A percentile compares a stretch with the other conserved stretches of the same genome.
Evolutionary conservation across 2,797 vertebrate species (phyloP).

Genomic region (Tiaroga cobitis): DNA sequence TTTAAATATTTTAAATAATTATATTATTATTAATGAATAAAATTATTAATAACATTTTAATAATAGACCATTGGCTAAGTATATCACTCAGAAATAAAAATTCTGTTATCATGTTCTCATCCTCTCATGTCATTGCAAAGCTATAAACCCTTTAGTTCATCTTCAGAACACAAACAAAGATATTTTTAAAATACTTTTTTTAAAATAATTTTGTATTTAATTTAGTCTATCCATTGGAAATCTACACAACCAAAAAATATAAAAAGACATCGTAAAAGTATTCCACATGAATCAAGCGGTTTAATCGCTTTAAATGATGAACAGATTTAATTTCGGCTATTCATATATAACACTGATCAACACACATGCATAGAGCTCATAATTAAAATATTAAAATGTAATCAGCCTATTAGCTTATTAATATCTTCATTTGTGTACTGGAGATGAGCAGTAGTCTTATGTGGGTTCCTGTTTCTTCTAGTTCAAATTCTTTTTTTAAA

Average conservation of each 20-base stretch:
- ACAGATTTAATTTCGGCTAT: background rate
- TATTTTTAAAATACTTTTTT: background rate
- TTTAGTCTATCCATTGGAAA: background rate
- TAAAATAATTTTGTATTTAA: background rate
- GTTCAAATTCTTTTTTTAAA: background rate
- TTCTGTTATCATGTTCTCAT: background rate
- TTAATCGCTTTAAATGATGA: background rate
- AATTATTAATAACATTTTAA: background rate
- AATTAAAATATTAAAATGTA: background rate
- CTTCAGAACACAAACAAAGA: background rate
- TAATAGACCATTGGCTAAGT: background rate
- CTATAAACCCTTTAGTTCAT: background rate
- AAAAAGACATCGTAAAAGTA: background rate
- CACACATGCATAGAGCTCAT: background rate
- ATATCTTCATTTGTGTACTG: background rate
- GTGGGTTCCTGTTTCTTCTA: background rate
- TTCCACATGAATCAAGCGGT: background rate
- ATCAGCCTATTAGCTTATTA: background rate
- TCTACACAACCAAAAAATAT: background rate
- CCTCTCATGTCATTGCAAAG: background rate
- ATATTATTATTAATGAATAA: background rate
- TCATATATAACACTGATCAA: background rate
- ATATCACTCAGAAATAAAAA: background rate
- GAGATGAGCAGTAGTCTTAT: background rate
- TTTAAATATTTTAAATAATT: background rate